Evolutionary conservation across 2,797 vertebrate genomes (phyloP), one percentile per base, ranked within the genome.

Genomic region (Argentina silus): DNA sequence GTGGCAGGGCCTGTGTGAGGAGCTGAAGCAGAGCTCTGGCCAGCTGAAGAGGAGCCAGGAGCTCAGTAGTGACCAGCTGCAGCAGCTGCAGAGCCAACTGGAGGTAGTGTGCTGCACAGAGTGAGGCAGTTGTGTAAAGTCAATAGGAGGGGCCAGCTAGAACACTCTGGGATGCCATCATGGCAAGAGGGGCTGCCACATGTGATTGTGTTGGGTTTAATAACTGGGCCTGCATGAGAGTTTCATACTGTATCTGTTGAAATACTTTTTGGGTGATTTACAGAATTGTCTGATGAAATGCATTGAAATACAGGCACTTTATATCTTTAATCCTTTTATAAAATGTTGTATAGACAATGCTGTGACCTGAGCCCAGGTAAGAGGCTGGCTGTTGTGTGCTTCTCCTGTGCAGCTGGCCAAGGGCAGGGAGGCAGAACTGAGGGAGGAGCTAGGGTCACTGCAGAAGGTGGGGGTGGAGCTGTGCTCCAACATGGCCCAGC

Each of bases 1-100:
- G 71, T 96, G 96, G 96, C 93, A 93, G 67, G 89, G 86, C 67
- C 91, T 95, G 66, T 93, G 91, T 0, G 83, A 94, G 72, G 87
- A 93, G 0, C 86, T 96, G 74, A 94, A 89, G 83, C 85, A 90
- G 0, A 94, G 85, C 3, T 85, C 86, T 79, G 88, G 5, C 70
- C 80, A 90, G 2, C 84, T 95, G 69, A 91, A 62, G 82, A 77
- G 85, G 1, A 93, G 85, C 0, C 94, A 96, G 45, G 76, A 76
- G 6, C 86, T 93, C 85, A 88, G 90, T 4, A 80, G 77, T 7
- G 95, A 91, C 68, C 93, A 93, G 75, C 89, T 96, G 76, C 92
- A 94, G 0, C 48, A 91, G 64, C 75, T 96, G 56, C 94, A 96
- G 48, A 89, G 87, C 12, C 87, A 97, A 71, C 86, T 96, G 57